Conservation (phyloP, 2,888 invertebrate species). For the Exocentrus adspersus region DNA sequence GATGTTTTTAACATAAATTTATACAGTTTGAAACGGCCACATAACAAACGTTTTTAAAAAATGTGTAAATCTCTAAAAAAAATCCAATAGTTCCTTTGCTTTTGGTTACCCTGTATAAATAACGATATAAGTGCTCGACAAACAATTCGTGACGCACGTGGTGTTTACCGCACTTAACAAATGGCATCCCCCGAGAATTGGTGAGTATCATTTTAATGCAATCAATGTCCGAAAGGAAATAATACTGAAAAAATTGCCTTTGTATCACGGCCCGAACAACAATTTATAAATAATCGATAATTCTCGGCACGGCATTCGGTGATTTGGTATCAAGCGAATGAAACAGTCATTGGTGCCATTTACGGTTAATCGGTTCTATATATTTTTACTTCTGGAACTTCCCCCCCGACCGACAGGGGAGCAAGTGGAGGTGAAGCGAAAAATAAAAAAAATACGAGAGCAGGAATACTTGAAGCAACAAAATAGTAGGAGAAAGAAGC, state of each 20-base stretch:
- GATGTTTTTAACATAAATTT: too few relatives aligned
- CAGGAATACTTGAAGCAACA: too few relatives aligned
- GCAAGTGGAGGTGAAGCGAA: not conserved
- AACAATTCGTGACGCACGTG: not conserved
- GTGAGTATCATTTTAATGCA: not conserved
- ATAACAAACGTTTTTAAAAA: too few relatives aligned
- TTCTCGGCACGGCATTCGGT: conserved; percentile 22
- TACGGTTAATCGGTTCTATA: conserved; percentile 18
- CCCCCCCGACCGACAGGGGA: not conserved
- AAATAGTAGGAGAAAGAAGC: too few relatives aligned
- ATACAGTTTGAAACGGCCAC: too few relatives aligned
- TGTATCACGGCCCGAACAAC: conserved; percentile 37
- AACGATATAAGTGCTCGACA: too few relatives aligned
- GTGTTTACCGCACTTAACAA: not conserved
- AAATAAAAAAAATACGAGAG: too few relatives aligned
- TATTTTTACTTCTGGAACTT: not conserved
- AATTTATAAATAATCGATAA: conserved; percentile 39
- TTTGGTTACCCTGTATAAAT: too few relatives aligned
- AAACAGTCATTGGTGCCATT: conserved; percentile 23
- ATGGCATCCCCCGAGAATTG: not conserved
- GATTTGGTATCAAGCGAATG: conserved; percentile 12
- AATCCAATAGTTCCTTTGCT: not conserved
- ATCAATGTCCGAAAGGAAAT: conserved; percentile 1
- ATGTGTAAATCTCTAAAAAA: too few relatives aligned
- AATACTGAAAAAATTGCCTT: conserved; percentile 29